These are phyloP conservation scores for Cyphomyrus plagiostoma DNA, from an alignment of 2,113 vertebrate genomes.

Conservation along the genomic window DNA sequence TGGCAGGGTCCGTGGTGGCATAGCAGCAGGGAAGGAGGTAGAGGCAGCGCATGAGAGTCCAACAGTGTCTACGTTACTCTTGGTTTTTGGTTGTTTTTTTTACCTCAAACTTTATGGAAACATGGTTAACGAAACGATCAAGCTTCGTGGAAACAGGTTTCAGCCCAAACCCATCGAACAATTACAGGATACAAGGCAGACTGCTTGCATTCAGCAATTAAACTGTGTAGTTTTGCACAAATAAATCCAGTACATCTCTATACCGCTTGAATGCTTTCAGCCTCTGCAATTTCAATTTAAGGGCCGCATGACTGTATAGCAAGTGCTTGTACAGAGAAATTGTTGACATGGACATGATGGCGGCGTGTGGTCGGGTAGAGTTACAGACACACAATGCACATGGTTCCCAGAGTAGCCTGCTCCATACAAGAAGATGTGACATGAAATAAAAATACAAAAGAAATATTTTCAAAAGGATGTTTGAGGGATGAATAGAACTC, in stretches of 20 bases:
- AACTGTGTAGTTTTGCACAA: not conserved
- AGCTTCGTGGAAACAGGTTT: not conserved
- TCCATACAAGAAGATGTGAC: not conserved
- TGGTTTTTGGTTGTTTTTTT: not conserved
- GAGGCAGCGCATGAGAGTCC: no score
- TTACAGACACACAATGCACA: not conserved
- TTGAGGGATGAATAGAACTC: not conserved
- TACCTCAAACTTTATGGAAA: not conserved
- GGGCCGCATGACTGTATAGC: not conserved
- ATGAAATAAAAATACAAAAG: slow-evolving; percentile 1
- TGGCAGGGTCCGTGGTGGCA: no score
- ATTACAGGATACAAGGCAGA: not conserved
- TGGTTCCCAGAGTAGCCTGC: not conserved
- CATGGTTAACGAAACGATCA: not conserved
- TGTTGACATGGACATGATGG: not conserved
- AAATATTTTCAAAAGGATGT: slow-evolving; percentile 4
- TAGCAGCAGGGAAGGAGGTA: no score
- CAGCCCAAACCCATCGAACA: not conserved
- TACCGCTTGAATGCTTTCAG: not conserved
- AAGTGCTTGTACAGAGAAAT: not conserved
- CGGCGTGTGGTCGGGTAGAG: not conserved
- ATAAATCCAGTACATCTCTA: not conserved
- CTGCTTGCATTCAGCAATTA: not conserved
- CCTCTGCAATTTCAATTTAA: not conserved
- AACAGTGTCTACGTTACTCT: not conserved